phyloP scores from a whole-genome alignment of 2,797 vertebrate species.

The Natrix natrix region DNA sequence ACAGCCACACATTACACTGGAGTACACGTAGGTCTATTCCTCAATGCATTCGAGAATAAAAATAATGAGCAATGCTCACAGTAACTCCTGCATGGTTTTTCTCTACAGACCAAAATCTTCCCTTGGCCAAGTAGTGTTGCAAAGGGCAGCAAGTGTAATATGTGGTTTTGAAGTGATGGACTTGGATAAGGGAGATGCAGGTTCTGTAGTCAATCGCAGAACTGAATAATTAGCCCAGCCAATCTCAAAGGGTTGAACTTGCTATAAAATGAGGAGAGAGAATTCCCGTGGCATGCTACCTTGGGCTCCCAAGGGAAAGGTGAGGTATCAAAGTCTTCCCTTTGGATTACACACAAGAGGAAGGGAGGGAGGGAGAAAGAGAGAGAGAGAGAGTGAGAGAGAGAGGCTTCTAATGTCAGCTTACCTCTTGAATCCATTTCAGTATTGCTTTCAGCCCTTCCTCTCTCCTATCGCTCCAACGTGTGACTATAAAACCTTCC shows the following conservation, averaged over 20 bases:
- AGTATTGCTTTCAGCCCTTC: constrained; percentile 78
- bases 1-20: background rate
- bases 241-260: background rate
- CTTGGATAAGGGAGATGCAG: background rate
- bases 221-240: background rate
- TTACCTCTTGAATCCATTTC: constrained; percentile 80
- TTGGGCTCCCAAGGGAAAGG: background rate
- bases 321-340: background rate
- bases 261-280: background rate
- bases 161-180: background rate
- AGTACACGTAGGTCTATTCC: background rate
- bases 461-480: constrained; percentile 72
- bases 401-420: background rate
- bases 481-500: constrained; percentile 76
- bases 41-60: background rate
- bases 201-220: background rate
- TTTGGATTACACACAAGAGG: background rate
- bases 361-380: too few species aligned
- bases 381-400: background rate
- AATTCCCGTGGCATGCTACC: background rate
- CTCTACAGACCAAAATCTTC: background rate
- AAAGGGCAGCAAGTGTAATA: background rate
- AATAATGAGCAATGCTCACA: background rate
- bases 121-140: background rate
- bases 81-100: background rate